Percentiles rank a stretch among this genome's conserved stretches.
These are phyloP conservation scores for Tangara arthus DNA, from an alignment of 2,797 vertebrate species.

Conservation along the genomic window DNA sequence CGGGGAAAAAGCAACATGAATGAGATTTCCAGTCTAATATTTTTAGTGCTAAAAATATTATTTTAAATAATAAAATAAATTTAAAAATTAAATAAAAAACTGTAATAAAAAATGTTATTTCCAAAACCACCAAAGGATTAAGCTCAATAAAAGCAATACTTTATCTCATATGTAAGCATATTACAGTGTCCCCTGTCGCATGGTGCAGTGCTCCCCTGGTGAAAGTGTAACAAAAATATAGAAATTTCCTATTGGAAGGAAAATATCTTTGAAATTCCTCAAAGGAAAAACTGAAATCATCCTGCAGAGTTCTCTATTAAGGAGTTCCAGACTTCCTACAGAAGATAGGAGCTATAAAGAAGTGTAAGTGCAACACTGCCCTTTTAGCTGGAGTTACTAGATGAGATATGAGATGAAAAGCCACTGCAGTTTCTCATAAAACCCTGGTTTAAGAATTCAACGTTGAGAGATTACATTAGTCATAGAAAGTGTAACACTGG, in stretches of 20 bases:
- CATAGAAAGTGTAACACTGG: background rate
- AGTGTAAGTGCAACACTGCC: background rate
- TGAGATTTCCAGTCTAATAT: background rate
- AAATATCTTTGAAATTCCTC: constrained; percentile 32
- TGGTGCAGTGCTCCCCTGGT: background rate
- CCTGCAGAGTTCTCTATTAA: background rate
- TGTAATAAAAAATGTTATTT: background rate
- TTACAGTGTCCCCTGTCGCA: background rate
- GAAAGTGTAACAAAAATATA: background rate
- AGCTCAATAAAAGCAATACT: background rate
- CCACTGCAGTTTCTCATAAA: background rate
- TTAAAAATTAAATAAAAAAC: background rate
- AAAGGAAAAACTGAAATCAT: background rate
- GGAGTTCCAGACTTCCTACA: constrained; percentile 13
- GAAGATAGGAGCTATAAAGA: constrained; percentile 15
- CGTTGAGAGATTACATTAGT: background rate
- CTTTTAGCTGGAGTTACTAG: constrained; percentile 14
- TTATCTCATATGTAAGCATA: background rate
- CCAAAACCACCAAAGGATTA: background rate
- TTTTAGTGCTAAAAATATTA: background rate
- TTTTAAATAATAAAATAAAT: background rate
- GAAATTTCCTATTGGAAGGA: background rate
- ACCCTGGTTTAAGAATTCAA: background rate
- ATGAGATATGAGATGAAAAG: constrained; percentile 1
- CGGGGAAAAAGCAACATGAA: background rate